phyloP scores from a whole-genome alignment of 2,888 invertebrate genomes.

The Drosophila birchii region DNA sequence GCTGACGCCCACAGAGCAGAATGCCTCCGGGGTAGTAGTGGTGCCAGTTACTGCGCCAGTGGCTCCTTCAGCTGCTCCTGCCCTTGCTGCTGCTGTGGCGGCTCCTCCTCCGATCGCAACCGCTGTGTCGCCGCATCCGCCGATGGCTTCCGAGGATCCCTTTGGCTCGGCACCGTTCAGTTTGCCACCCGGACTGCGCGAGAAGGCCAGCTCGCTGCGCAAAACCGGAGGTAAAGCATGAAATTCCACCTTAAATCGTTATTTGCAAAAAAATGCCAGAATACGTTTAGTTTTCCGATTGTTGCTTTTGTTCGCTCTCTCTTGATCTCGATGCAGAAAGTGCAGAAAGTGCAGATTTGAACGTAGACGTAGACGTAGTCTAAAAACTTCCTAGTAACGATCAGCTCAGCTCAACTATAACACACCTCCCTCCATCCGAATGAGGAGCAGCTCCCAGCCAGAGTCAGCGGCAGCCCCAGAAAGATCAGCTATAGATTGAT shows the following conservation, averaged over 20 bases:
- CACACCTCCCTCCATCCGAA: constrained; percentile 26
- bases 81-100: constrained; percentile 13
- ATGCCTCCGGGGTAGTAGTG: constrained; percentile 36
- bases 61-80: constrained; percentile 76
- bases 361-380: constrained; percentile 78
- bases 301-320: constrained; percentile 80
- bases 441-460: constrained; percentile 27
- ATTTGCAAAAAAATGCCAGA: constrained; percentile 61
- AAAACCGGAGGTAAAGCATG: constrained; percentile 85
- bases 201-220: constrained; percentile 84
- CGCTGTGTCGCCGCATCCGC: constrained; percentile 62
- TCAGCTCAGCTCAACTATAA: constrained; percentile 32
- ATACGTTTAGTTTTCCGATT: constrained; percentile 80
- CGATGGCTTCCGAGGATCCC: constrained; percentile 87
- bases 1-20: constrained; percentile 82
- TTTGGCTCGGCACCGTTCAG: constrained; percentile 93
- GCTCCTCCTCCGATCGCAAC: constrained; percentile 29
- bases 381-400: constrained; percentile 70
- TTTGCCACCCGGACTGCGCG: constrained; percentile 86
- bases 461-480: constrained; percentile 19
- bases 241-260: constrained; percentile 70
- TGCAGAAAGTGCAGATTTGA: constrained; percentile 69
- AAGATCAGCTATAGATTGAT: constrained; percentile 27
- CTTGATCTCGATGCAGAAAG: constrained; percentile 73
- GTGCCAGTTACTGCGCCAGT: constrained; percentile 35